Conservation (phyloP, 2,797 vertebrate species). For the Pipistrellus pipistrellus region DNA sequence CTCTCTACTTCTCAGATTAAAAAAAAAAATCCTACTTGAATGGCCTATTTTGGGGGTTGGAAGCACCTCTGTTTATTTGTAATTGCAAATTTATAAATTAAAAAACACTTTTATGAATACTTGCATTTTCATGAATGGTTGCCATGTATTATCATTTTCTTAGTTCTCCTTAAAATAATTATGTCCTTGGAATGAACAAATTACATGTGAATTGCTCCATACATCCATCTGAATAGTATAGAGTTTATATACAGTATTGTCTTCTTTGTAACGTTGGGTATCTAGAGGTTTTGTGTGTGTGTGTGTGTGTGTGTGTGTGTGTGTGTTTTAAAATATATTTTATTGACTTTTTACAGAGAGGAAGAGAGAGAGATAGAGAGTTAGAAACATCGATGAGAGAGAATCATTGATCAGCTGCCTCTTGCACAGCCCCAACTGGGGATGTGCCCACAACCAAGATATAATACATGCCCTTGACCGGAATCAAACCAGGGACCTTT, state of each 20-base stretch:
- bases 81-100: slow-evolving; percentile 10
- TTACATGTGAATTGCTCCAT: neutral
- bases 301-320: too few relatives aligned
- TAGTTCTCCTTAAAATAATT: slow-evolving; percentile 21
- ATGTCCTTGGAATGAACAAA: neutral
- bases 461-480: too few relatives aligned
- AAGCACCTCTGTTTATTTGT: neutral
- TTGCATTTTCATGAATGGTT: neutral
- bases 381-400: too few relatives aligned
- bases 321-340: too few relatives aligned
- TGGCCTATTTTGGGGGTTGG: neutral
- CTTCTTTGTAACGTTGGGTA: neutral
- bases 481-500: too few relatives aligned
- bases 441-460: too few relatives aligned
- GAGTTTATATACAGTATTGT: slow-evolving; percentile 29
- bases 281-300: neutral
- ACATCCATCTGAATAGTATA: neutral
- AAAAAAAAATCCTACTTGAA: neutral
- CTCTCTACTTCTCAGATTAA: neutral
- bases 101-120: neutral
- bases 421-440: too few relatives aligned
- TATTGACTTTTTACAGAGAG: too few relatives aligned
- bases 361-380: too few relatives aligned
- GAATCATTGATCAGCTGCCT: too few relatives aligned
- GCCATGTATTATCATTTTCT: neutral